Percentiles rank a stretch among this genome's conserved stretches.
These are phyloP conservation scores for Stomorhina lunata DNA, from an alignment of 2,888 invertebrate genomes.

Conservation along the genomic window DNA sequence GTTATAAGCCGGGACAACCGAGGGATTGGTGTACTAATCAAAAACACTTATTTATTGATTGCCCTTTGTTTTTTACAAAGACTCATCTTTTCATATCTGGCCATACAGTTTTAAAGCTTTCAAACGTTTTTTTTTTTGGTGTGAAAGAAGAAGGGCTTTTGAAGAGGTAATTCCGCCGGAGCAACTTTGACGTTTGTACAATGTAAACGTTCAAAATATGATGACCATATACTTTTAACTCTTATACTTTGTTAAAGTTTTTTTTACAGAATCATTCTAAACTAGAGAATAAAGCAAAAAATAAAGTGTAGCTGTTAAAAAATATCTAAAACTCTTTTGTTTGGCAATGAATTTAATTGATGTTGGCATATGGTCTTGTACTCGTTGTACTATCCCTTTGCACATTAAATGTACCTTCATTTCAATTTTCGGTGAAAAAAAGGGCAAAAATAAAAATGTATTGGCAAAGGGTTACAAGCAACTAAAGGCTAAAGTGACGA, in stretches of 20 bases:
- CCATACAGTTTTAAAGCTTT: neutral
- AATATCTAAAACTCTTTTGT: constrained; percentile 73
- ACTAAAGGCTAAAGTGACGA: neutral
- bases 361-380: constrained; percentile 70
- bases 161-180: no score
- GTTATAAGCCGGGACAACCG: neutral
- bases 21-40: neutral
- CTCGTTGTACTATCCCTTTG: constrained; percentile 35
- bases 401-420: constrained; percentile 10
- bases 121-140: no score
- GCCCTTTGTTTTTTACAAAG: constrained; percentile 20
- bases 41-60: constrained; percentile 36
- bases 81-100: constrained; percentile 38
- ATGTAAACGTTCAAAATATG: neutral
- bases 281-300: neutral
- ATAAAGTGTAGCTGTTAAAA: constrained; percentile 37
- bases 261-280: neutral
- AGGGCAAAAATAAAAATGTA: neutral
- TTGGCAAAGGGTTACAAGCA: neutral
- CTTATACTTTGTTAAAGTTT: constrained; percentile 69
- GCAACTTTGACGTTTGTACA: neutral
- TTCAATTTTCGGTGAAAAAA: neutral
- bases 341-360: constrained; percentile 76
- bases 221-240: neutral
- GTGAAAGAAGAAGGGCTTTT: no score